Conservation (phyloP, 1,140 invertebrate genomes). For the Pygmarrhopalites habei region DNA sequence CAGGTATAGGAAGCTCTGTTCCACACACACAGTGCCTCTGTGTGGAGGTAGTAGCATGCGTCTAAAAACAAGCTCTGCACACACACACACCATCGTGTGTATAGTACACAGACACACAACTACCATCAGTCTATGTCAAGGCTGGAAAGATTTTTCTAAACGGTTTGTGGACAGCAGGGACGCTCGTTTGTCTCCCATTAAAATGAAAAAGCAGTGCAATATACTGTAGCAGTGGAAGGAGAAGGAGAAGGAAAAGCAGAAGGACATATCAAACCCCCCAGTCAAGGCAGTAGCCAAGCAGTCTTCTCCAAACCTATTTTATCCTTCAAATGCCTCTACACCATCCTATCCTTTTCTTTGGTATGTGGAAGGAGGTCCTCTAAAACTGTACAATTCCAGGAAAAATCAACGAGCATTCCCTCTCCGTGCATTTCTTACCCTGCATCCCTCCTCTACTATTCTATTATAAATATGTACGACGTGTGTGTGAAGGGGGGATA, state of each 20-base stretch:
- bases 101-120: not conserved
- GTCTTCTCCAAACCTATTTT: constrained; percentile 19
- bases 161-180: constrained; percentile 21
- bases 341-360: too few relatives aligned
- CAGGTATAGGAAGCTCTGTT: too few relatives aligned
- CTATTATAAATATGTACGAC: too few relatives aligned
- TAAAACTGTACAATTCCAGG: too few relatives aligned
- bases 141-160: constrained; percentile 13
- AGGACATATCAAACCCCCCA: not conserved
- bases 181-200: constrained; percentile 23
- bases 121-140: constrained; percentile 9
- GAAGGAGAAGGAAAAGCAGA: too few relatives aligned
- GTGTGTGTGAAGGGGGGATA: too few relatives aligned
- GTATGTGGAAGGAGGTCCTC: too few relatives aligned
- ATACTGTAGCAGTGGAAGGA: not conserved
- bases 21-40: not conserved
- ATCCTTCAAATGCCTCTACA: not conserved
- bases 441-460: too few relatives aligned
- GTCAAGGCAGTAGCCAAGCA: constrained; percentile 21
- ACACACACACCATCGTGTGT: too few relatives aligned
- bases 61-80: not conserved
- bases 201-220: constrained; percentile 14
- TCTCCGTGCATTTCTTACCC: too few relatives aligned
- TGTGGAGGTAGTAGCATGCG: too few relatives aligned
- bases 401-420: too few relatives aligned